phyloP scores from a whole-genome alignment of 2,797 vertebrate species.

The Cacajao melanocephalus region DNA sequence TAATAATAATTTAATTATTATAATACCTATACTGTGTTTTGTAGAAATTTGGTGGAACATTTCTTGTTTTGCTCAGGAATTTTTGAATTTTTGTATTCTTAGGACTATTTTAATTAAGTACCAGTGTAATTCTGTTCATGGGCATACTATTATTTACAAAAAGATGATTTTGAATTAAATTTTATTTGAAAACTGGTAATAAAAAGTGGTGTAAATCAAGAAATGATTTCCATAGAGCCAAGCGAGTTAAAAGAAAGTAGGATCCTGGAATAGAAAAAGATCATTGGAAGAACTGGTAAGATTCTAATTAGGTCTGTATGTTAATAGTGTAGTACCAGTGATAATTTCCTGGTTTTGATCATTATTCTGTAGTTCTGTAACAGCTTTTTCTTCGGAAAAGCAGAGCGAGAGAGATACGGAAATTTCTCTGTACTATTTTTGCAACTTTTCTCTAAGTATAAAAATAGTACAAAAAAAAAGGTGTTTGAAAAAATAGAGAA shows the following conservation, averaged over 20 bases:
- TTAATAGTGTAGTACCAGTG: background rate
- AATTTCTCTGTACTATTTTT: background rate
- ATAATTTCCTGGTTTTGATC: background rate
- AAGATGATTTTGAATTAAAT: background rate
- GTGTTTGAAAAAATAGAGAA: background rate
- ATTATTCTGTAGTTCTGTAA: background rate
- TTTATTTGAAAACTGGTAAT: background rate
- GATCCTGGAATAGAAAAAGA: background rate
- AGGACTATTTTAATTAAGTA: background rate
- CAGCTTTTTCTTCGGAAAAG: background rate
- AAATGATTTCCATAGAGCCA: background rate
- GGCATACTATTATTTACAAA: background rate
- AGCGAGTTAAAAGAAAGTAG: background rate
- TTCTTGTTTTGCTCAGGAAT: background rate
- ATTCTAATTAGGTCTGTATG: background rate
- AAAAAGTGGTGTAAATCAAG: background rate
- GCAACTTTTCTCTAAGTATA: background rate
- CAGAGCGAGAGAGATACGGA: background rate
- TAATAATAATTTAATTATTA: background rate
- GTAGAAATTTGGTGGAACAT: background rate
- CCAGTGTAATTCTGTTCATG: background rate
- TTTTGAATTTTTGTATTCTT: slow-evolving; percentile 20
- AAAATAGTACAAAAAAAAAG: background rate
- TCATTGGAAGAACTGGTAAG: background rate
- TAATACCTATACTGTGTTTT: background rate